Conservation (phyloP, 2,888 invertebrate genomes). For the Cerastis leucographa region DNA sequence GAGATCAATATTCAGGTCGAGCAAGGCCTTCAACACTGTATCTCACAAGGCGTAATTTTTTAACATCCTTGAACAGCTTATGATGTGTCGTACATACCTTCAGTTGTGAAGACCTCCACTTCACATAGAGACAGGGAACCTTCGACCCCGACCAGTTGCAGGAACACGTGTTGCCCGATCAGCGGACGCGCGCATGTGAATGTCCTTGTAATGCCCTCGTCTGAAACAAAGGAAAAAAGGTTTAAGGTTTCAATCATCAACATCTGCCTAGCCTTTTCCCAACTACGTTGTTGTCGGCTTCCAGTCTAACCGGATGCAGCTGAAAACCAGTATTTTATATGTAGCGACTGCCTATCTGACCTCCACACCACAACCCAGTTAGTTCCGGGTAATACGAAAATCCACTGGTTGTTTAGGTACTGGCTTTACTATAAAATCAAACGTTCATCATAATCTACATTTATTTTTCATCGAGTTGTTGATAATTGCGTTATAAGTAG, state of each 20-base stretch:
- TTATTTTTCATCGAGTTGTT: neutral
- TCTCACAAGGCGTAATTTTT: neutral
- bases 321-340: no score
- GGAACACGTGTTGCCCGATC: conserved; percentile 96
- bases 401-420: no score
- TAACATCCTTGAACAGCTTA: neutral
- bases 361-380: no score
- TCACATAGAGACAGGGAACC: conserved; percentile 97
- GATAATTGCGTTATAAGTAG: neutral
- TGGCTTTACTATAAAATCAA: no score
- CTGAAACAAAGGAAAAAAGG: conserved; percentile 84
- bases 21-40: neutral
- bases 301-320: no score
- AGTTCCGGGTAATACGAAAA: no score
- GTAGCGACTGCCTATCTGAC: no score
- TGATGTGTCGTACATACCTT: conserved; percentile 90
- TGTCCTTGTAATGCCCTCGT: conserved; percentile 97
- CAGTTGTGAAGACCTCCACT: conserved; percentile 97
- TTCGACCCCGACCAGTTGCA: conserved; percentile 97
- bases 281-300: no score
- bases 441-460: no score
- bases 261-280: no score
- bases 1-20: neutral
- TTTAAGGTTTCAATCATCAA: neutral
- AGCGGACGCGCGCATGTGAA: conserved; percentile 96